phyloP scores from a whole-genome alignment of 2,113 vertebrate species.

The Pica pica region DNA sequence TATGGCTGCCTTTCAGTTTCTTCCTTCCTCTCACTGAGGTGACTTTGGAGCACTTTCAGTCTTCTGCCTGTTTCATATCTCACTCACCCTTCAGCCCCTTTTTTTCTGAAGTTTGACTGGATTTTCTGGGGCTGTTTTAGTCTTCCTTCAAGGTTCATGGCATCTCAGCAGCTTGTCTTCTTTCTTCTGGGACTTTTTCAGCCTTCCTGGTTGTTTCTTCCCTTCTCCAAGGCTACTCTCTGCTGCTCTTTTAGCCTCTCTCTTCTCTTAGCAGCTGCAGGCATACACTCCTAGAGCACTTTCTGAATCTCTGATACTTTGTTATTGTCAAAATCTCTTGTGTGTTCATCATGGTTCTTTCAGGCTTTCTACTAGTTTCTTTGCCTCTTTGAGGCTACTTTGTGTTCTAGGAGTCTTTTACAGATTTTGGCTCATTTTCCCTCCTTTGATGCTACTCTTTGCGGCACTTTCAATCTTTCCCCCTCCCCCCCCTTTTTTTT shows the following conservation, averaged over 20 bases:
- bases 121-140: background rate
- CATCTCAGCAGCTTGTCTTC: background rate
- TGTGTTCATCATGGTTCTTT: background rate
- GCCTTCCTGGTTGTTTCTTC: background rate
- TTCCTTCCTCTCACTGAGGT: background rate
- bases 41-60: background rate
- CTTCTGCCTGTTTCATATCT: background rate
- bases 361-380: background rate
- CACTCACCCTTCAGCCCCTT: too few relatives aligned
- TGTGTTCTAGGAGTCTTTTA: background rate
- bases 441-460: background rate
- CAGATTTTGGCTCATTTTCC: background rate
- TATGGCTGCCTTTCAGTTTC: background rate
- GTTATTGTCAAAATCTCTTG: background rate
- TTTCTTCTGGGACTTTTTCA: background rate
- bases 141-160: background rate
- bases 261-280: background rate
- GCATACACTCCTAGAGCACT: background rate
- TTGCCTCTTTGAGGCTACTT: background rate
- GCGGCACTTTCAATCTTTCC: background rate
- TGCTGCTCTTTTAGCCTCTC: background rate
- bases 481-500: background rate
- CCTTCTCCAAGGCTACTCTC: background rate
- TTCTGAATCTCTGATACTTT: background rate
- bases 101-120: background rate